Percentiles rank a stretch among this genome's conserved stretches.
Evolutionary conservation across 2,797 vertebrate species (phyloP).

Genomic region (Pogonophryne albipinna): DNA sequence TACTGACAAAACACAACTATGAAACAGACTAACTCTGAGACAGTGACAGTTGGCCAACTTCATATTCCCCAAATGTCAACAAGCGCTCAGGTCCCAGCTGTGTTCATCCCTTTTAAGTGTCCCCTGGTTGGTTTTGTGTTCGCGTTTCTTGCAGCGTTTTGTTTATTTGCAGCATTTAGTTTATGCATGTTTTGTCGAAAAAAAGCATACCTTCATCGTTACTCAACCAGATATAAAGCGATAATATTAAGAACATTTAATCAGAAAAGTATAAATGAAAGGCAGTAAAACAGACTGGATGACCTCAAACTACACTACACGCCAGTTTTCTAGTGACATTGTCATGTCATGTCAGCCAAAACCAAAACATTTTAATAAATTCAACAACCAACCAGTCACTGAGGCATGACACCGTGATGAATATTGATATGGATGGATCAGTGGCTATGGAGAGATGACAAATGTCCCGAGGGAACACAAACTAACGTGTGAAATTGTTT

Average conservation of each 20-base stretch:
- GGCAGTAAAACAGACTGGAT: not conserved
- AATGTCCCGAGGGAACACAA: not conserved
- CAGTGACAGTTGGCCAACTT: no score
- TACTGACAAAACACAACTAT: no score
- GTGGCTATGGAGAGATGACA: not conserved
- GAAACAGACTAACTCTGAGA: no score
- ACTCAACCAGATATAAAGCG: slow-evolving; percentile 3
- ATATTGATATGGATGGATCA: not conserved
- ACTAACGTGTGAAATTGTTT: not conserved
- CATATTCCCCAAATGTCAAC: no score
- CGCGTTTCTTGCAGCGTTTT: no score
- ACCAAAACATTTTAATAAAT: not conserved
- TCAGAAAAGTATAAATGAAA: not conserved
- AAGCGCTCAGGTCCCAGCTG: no score
- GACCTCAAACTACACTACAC: not conserved
- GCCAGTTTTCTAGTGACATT: not conserved
- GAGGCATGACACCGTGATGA: not conserved
- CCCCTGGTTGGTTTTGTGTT: no score
- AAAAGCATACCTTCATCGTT: not conserved
- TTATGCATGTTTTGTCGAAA: no score
- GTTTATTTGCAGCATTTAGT: no score
- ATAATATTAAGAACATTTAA: not conserved
- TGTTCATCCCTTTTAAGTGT: no score
- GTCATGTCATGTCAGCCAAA: slow-evolving; percentile 13
- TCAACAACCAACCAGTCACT: not conserved